Base-by-base conservation (phyloP, 2,113 vertebrate genomes). In the Procapra przewalskii region DNA sequence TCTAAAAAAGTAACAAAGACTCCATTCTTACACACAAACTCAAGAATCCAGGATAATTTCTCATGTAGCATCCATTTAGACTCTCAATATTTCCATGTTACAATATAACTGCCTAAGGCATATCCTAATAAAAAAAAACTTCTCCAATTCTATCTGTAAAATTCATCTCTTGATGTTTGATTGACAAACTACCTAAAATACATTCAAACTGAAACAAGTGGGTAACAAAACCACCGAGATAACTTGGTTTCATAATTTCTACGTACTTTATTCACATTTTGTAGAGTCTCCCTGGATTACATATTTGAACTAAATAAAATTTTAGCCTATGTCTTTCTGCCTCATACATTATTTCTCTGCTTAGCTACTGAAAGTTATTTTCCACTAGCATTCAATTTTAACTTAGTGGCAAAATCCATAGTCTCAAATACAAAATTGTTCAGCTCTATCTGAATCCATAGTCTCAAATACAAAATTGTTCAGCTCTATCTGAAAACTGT, bases 181-280 rank as follows among this genome's bases (percentile, higher is more conserved):
- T 59, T 94, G 86, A 94, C 60, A 94, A 94, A 93, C 71, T 96
- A 96, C 91, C 48, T 94, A 60, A 89, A 89, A 96, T 33, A 96
- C 25, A 97, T 79, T 96, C 86, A 93, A 60, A 82, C 82, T 95
- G 94, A 97, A 98, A 95, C n/a, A 54, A 94, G 15, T 75, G 59
- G 84, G 85, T 92, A 86, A 96, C 79, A 92, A 96, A 98, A 96
- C 62, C 84, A 67, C 40, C 4, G 0, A 81, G 52, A 92, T 94
- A 91, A 94, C 48, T 84, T 55, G 77, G 7, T 79, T 97, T 96
- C 71, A 80, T 93, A 91, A 86, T 93, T 93, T 89, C 60, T 36
- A 57, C 2, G 14, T 45, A 55, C 75, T 95, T 84, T 77, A 60
- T 64, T 31, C 27, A 62, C 3, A 40, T 60, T 48, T 52, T 84